phyloP scores from a whole-genome alignment of 2,888 invertebrate species.

The Xanthostigma xanthostigma region DNA sequence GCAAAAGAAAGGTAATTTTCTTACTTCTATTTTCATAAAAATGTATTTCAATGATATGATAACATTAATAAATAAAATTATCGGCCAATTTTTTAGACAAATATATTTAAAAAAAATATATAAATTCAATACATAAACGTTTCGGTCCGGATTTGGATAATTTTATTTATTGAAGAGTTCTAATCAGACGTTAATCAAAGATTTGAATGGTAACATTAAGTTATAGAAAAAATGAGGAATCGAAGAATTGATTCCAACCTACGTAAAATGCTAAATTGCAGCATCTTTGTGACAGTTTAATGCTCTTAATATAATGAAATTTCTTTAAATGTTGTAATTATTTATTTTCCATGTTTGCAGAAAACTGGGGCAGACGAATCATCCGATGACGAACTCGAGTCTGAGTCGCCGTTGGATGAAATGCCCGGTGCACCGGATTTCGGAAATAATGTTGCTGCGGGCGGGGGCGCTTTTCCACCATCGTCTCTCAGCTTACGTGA shows the following conservation, averaged over 20 bases:
- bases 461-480: conserved; percentile 41
- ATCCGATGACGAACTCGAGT: conserved; percentile 66
- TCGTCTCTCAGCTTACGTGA: conserved; percentile 46
- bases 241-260: background rate
- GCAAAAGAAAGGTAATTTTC: conserved; percentile 33
- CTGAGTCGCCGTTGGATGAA: conserved; percentile 68
- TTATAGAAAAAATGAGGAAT: no score
- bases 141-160: no score
- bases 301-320: background rate
- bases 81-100: no score
- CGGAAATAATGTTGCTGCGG: conserved; percentile 32
- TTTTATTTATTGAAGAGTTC: no score
- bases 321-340: conserved; percentile 21
- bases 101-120: no score
- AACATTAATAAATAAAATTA: no score
- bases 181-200: no score
- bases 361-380: conserved; percentile 57
- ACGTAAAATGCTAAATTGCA: background rate
- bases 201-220: no score
- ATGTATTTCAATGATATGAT: no score
- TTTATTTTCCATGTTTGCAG: conserved; percentile 20
- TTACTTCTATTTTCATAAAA: no score
- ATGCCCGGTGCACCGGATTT: conserved; percentile 42
- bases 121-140: no score
- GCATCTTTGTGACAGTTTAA: background rate